These are phyloP conservation scores for Dromococcyx pavoninus DNA, from an alignment of 2,797 vertebrate species.

Conservation along the genomic window DNA sequence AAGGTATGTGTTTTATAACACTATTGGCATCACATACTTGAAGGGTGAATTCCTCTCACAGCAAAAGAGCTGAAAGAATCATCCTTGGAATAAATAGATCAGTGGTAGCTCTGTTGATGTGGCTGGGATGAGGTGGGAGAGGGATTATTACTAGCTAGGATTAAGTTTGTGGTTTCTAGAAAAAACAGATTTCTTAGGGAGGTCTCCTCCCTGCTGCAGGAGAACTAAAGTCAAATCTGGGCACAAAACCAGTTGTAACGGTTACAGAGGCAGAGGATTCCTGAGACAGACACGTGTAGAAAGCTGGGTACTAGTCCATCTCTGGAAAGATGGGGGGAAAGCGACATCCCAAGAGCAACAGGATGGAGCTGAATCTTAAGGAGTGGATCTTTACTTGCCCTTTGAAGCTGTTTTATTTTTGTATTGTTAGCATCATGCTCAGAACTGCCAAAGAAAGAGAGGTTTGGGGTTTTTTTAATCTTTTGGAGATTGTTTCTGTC, in stretches of 20 bases:
- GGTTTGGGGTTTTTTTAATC: not conserved
- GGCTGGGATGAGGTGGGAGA: not conserved
- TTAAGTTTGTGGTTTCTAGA: not conserved
- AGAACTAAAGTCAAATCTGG: not conserved
- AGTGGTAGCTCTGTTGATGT: not conserved
- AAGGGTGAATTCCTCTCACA: not conserved
- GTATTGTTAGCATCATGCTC: not conserved
- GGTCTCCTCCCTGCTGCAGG: not conserved
- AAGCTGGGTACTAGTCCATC: not conserved
- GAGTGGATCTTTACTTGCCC: not conserved
- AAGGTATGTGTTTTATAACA: not conserved
- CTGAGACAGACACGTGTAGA: accelerated
- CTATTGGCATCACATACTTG: not conserved
- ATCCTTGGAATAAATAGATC: not conserved
- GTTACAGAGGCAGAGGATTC: not conserved
- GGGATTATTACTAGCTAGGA: not conserved
- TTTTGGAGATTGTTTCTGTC: not conserved
- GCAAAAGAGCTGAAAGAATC: not conserved
- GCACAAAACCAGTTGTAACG: not conserved
- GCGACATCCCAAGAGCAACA: not conserved
- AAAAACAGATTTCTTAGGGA: not conserved
- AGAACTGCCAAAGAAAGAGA: not conserved
- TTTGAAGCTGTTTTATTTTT: not conserved
- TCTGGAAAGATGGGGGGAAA: not conserved
- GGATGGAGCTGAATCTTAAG: not conserved